A percentile compares a stretch with the other conserved stretches of the same genome.
These are phyloP conservation scores for Chelon auratus DNA, from an alignment of 2,797 vertebrate species.

Conservation along the genomic window DNA sequence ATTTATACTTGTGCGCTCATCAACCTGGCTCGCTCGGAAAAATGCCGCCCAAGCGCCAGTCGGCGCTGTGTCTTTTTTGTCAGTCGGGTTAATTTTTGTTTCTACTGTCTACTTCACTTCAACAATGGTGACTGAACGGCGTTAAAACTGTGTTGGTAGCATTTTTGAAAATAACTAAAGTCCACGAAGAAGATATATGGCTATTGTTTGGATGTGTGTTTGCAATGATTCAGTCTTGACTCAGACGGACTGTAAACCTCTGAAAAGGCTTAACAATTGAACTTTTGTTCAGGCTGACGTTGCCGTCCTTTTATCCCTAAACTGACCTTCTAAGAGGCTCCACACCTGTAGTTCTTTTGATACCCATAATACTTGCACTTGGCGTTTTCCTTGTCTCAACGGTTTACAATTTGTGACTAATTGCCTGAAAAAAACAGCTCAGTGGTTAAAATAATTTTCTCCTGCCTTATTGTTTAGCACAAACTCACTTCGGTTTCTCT, in stretches of 20 bases:
- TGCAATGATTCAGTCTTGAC: conserved; percentile 16
- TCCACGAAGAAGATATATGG: conserved; percentile 21
- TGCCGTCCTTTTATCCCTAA: neutral
- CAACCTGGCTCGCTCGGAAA: no score
- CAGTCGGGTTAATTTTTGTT: no score
- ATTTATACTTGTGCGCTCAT: no score
- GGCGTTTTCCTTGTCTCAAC: conserved; percentile 1
- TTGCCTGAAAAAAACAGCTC: conserved; percentile 27
- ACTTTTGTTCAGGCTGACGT: conserved; percentile 1
- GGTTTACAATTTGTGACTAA: conserved; percentile 29
- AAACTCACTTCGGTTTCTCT: conserved; percentile 51
- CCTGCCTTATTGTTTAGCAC: conserved; percentile 41
- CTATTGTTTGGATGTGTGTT: conserved; percentile 1
- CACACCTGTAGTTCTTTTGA: conserved; percentile 15
- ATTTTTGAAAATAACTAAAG: conserved; percentile 23
- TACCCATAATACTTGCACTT: conserved; percentile 19
- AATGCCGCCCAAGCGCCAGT: no score
- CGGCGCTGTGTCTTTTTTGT: no score
- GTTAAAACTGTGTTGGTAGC: conserved; percentile 10
- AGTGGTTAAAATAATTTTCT: conserved; percentile 12
- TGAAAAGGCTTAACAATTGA: conserved; percentile 14
- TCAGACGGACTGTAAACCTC: conserved; percentile 1
- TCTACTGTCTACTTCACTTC: no score
- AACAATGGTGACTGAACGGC: no score
- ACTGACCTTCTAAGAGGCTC: conserved; percentile 3